Evolutionary conservation across 2,888 invertebrate genomes (phyloP), one percentile per base, ranked within the genome.

Genomic region (Sinhomidia bicolor): DNA sequence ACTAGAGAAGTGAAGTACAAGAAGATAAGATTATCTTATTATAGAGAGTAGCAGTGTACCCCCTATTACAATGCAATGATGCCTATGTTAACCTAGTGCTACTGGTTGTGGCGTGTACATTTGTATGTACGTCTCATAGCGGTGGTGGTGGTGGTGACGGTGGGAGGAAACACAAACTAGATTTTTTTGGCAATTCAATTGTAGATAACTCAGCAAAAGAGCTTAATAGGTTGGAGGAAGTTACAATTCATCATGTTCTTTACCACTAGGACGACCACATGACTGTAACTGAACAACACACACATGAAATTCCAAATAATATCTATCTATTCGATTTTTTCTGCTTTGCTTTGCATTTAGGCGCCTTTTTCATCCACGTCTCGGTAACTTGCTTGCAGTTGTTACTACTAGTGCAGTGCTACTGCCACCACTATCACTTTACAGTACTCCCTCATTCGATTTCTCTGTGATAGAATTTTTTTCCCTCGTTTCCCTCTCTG

Each of bases 191-290:
- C 85, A 85, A 85, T 85, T 85, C 85, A 85, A 85, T 85, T 85
- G 85, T 65, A 85, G 85, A 78, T 85, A 85, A 85, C 78, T 85
- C 85, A 85, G 85, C 85, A 85, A 85, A 85, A 85, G 78, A 78
- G 85, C 85, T 76, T 85, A 85, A 85, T 85, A 85, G 85, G 85
- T 85, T 65, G 85, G 32, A 44, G 85, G 85, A 85, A 85, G 85
- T 51, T 85, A 85, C 85, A 78, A 85, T 85, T 85, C 85, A 85
- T 85, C 85, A 85, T 85, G 83, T 74, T 74, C 83, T 84, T 47
- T 47, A 84, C 83, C 74, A 74, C 74, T 23, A 36, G 44, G 41
- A 68, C 74, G 23, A 74, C 74, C 68, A 68, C 68, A 82, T 68
- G 47, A 54, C 82, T 65, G 65, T 47, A 62, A 41, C 44, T 81